Base-by-base conservation (phyloP, 2,888 invertebrate genomes). In the Tachina lurida region DNA sequence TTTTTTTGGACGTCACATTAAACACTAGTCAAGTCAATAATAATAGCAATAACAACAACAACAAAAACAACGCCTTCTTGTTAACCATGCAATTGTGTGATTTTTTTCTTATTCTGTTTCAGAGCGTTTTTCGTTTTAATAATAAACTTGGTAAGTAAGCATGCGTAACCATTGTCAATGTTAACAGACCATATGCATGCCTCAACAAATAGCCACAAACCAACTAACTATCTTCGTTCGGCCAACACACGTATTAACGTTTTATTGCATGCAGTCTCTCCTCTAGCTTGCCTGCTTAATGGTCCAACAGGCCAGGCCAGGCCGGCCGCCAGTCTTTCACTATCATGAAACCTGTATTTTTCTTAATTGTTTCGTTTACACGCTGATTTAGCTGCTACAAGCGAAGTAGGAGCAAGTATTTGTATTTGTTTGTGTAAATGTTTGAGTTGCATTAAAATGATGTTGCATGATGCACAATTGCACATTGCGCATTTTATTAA, bases 101-200 rank as follows among this genome's bases (percentile, higher is more conserved):
- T n/a, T 17, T 63, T 52, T 70, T 63, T 63, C 43, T 65, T 67
- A 43, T 12, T 19, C 63, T 43, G 19, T 49, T 19, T 60, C 56
- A 68, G 87, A 80, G 54, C 43, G 19, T 54, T 52, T 43, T 54
- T 15, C 8, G n/a, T n/a, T 54, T 73, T 62, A 49, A 71, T 22
- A 81, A 60, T 49, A 60, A 85, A 87, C 83, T 77, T 87, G 62
- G 73, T 77, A 77, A 88, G 68, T 77, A 75, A 89, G 91, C 91
- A 90, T 90, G 90, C 89, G 90, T 89, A 87, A 84, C 88, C 84
- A 87, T 78, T 86, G 82, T 77, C 81, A 86, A 83, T 86, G 86
- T 62, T 74, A 82, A 80, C 73, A 58, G 71, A 76, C 76, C 75
- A 83, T 65, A 84, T 73, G 70, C 58, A 76, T 73, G 79, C 79